phyloP scores from a whole-genome alignment of 2,113 vertebrate genomes.

The Austrofundulus limnaeus region DNA sequence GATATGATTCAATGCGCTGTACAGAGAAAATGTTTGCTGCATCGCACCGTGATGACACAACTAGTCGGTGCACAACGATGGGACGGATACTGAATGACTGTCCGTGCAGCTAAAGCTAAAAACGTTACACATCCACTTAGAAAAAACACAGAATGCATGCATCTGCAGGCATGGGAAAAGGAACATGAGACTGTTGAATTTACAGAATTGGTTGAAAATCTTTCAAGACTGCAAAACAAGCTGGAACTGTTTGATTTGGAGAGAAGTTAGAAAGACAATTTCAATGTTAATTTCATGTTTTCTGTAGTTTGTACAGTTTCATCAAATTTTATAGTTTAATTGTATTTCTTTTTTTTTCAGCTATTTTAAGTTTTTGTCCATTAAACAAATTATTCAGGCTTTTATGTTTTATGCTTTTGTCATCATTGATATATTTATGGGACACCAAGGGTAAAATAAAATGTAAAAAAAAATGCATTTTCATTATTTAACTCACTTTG shows the following conservation, averaged over 20 bases:
- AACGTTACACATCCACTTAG: slow-evolving; percentile 16
- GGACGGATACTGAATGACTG: slow-evolving; percentile 4
- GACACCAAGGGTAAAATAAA: no score
- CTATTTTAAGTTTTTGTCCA: background rate
- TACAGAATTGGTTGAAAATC: slow-evolving; percentile 15
- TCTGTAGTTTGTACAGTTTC: no score
- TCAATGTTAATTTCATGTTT: no score
- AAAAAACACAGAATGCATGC: slow-evolving; percentile 54
- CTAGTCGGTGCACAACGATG: slow-evolving; percentile 22
- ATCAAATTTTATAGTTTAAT: no score
- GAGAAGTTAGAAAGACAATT: background rate
- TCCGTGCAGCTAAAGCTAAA: slow-evolving; percentile 35
- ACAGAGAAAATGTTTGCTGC: slow-evolving; percentile 25
- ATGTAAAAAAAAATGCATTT: no score
- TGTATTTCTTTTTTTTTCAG: no score
- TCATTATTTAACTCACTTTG: no score
- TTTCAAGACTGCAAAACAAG: slow-evolving; percentile 1
- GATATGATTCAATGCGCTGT: slow-evolving; percentile 15
- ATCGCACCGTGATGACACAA: slow-evolving; percentile 1
- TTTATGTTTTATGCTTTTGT: background rate
- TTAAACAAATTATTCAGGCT: background rate
- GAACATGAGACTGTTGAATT: slow-evolving; percentile 27
- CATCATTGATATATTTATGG: no score
- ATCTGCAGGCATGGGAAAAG: slow-evolving; percentile 32
- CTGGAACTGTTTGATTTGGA: background rate